Base-by-base conservation (phyloP, 2,113 vertebrate genomes). In the human region DNA sequence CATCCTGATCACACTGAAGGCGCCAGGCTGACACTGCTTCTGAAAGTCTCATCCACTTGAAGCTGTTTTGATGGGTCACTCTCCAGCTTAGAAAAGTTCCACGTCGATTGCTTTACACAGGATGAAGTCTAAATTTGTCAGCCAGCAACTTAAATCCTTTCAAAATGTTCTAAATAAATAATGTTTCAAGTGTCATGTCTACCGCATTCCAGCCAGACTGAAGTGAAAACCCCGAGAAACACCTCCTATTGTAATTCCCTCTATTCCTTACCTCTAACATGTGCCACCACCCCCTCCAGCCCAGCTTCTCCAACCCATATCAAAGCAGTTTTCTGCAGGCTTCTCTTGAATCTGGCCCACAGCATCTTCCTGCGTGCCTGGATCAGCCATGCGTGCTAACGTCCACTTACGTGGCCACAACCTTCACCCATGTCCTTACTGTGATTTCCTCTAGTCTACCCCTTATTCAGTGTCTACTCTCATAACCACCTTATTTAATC, bases 321-420 rank as follows among this genome's bases (percentile, higher is more conserved):
- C 20, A 8, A 61, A 27, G 23, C 43, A 6, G 2, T 3, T 23
- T 12, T 4, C 23, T 38, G 18, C 9, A 50, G 48, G 5, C 9
- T 22, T 16, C 83, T 38, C 55, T 38, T 10, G 6, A 17, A 45
- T n/a, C 66, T 4, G 32, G 14, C 5, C 8, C 23, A 2, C 0
- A 0, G 20, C 22, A 22, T 5, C 4, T 16, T n/a, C 32, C 35
- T 4, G 1, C 1, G 3, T 5, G 1, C 12, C 18, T 20, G 0
- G 2, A 7, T 18, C 48, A 3, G 25, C 38, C 38, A 1, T 23
- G 57, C 23, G 1, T 5, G 30, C n/a, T 50, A 3, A 20, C 3
- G 1, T 14, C 14, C 9, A 23, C 8, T 0, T 9, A 16, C 6
- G 17, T 8, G 0, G 40, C 8, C 17, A 0, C 3, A 12, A 7